These are phyloP conservation scores for Lymantria monacha DNA, from an alignment of 2,888 invertebrate species.

Conservation along the genomic window DNA sequence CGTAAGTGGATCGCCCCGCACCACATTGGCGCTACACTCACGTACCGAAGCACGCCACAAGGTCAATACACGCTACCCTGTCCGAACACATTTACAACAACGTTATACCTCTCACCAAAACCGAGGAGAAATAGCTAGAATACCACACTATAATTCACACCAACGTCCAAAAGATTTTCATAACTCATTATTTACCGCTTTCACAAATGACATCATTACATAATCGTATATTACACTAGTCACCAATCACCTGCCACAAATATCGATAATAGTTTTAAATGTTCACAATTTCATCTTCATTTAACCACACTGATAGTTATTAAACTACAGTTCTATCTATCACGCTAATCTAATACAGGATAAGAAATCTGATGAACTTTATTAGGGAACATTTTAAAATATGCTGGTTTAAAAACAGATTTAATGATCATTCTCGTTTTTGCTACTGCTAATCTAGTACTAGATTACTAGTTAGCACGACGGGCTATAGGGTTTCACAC, in stretches of 20 bases:
- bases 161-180: no score
- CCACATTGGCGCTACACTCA: constrained; percentile 90
- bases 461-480: no score
- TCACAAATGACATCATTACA: background rate
- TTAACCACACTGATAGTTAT: no score
- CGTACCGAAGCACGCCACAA: constrained; percentile 90
- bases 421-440: no score
- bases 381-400: no score
- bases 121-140: background rate
- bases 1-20: constrained; percentile 86
- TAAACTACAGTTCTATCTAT: no score
- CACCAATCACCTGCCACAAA: background rate
- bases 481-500: no score
- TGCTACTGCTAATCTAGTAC: no score
- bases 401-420: no score
- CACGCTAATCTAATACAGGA: no score
- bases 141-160: background rate
- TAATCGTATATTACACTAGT: background rate
- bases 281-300: constrained; percentile 5
- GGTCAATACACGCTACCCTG: constrained; percentile 80
- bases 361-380: no score
- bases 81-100: constrained; percentile 17
- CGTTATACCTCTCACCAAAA: constrained; percentile 23
- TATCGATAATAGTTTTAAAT: background rate
- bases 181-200: no score